Evolutionary conservation across 2,888 invertebrate species (phyloP), one percentile per base, ranked within the genome.

Genomic region (Xanthorhoe spadicearia): DNA sequence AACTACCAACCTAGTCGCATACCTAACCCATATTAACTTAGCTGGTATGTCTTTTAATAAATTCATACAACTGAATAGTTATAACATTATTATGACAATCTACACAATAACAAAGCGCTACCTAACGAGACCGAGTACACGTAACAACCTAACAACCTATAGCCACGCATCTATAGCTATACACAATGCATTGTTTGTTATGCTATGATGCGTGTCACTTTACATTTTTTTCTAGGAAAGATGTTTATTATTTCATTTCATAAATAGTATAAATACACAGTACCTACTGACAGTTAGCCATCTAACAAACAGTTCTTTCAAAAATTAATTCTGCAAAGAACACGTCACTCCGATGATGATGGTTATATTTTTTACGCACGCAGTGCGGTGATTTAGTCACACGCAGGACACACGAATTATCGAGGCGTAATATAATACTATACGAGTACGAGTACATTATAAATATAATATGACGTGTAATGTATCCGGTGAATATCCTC

Each of bases 51-150:
- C 52, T 58, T 54, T 51, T 52, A 66, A 61, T 66, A 59, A 62
- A 54, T 62, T 59, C 59, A 51, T 54, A 49, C 59, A 59, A 61
- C 49, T 52, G 56, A 60, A 68, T 61, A 56, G 64, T 64, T 68
- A 68, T 68, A 52, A 64, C 61, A 56, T n/a, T n/a, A n/a, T n/a
- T n/a, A n/a, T 67, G 67, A 63, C 60, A 64, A 53, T 61, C 64
- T 52, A 56, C 52, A 55, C 66, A 61, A 61, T 56, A 68, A 64
- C 64, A 67, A 64, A 67, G 49, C 43, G 56, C 56, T 63, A 55
- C 35, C 35, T 57, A 61, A 15, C 48, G 58, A 66, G 57, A 62
- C 51, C 23, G 53, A 46, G 32, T 7, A 5, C 48, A 48, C 59
- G 23, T 28, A 23, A 1, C 23, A 23, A 57, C 32, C 51, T 32